Percentiles rank a stretch among this genome's conserved stretches.
Evolutionary conservation across 2,113 vertebrate species (phyloP).

Genomic region (Indicator maculatus): DNA sequence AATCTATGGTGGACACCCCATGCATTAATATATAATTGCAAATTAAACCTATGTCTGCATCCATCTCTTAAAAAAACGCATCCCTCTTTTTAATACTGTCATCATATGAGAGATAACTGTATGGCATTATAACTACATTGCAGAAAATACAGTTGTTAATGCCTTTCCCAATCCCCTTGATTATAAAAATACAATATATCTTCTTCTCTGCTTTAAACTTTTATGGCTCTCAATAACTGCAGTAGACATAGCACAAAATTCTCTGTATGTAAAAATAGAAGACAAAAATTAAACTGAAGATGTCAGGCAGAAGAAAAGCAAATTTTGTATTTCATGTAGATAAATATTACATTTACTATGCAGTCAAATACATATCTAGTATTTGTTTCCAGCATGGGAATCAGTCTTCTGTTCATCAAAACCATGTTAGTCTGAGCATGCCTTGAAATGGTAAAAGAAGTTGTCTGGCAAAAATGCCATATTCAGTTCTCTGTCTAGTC

Average conservation of each 20-base stretch:
- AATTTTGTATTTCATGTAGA: background rate
- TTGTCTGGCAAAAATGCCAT: background rate
- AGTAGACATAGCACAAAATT: background rate
- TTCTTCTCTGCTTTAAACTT: background rate
- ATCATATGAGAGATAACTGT: background rate
- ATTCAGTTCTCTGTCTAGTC: background rate
- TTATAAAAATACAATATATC: background rate
- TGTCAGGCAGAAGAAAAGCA: background rate
- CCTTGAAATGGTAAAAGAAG: background rate
- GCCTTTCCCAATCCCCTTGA: background rate
- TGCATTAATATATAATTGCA: background rate
- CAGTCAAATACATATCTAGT: background rate
- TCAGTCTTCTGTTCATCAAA: background rate
- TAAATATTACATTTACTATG: background rate
- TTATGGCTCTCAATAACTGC: background rate
- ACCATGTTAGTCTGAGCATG: background rate
- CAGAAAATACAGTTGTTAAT: background rate
- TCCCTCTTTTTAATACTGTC: background rate
- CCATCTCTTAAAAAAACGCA: background rate
- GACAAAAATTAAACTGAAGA: background rate
- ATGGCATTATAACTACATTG: background rate
- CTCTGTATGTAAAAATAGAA: background rate
- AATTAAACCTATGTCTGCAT: fast-evolving
- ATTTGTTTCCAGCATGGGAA: background rate
- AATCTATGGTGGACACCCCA: background rate